Conservation (phyloP, 2,888 invertebrate genomes). For the Atrina japonica region DNA sequence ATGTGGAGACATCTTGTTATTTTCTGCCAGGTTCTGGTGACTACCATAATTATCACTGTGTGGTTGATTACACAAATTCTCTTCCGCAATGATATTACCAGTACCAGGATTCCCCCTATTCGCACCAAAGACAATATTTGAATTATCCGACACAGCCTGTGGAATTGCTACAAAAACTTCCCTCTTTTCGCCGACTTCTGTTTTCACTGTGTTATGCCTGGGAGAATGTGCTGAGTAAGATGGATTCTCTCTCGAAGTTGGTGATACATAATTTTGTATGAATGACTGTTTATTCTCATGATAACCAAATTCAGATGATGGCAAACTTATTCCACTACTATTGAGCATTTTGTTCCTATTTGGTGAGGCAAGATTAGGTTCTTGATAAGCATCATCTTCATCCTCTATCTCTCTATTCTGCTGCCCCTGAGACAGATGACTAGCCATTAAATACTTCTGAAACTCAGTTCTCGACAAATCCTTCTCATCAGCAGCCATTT, state of each 20-base stretch:
- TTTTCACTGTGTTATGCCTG: constrained; percentile 6
- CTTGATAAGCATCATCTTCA: constrained; percentile 14
- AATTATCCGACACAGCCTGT: constrained; percentile 11
- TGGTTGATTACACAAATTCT: background rate
- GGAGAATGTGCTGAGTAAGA: constrained; percentile 4
- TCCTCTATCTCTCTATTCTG: background rate
- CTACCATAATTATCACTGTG: background rate
- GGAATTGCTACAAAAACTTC: constrained; percentile 38
- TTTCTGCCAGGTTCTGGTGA: background rate
- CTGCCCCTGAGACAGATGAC: too few species aligned
- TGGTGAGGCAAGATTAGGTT: constrained; percentile 12
- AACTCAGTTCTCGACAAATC: constrained; percentile 15
- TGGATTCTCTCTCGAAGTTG: background rate
- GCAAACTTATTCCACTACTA: too few species aligned
- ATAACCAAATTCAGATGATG: too few species aligned
- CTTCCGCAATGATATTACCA: background rate
- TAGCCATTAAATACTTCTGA: background rate
- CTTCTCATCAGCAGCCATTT: background rate
- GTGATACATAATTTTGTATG: too few species aligned
- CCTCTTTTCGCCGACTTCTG: constrained; percentile 7
- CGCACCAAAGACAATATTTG: background rate
- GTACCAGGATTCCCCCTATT: constrained; percentile 1
- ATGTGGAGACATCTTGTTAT: background rate
- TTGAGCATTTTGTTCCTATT: background rate
- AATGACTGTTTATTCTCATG: too few species aligned